These are phyloP conservation scores for Tenebrio molitor DNA, from an alignment of 1,140 invertebrate genomes.

Conservation along the genomic window DNA sequence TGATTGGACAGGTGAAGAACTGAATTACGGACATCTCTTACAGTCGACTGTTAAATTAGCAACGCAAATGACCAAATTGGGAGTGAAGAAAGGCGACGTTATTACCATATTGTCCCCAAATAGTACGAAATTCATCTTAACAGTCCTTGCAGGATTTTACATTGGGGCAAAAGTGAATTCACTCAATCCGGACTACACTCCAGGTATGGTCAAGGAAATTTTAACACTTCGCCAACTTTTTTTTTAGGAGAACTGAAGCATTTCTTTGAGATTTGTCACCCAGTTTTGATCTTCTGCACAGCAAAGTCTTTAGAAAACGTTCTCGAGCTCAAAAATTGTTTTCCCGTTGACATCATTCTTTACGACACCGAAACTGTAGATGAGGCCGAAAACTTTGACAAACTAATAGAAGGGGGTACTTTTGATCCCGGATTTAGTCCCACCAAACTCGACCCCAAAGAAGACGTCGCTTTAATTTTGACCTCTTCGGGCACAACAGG, in stretches of 20 bases:
- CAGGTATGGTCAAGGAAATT: neutral
- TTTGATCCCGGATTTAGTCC: neutral
- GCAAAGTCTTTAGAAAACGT: neutral
- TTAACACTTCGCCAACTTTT: neutral
- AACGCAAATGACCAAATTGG: too few species aligned
- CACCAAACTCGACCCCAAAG: neutral
- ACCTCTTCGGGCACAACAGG: conserved; percentile 6
- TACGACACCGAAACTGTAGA: neutral
- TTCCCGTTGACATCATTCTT: neutral
- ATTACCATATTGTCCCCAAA: conserved; percentile 7
- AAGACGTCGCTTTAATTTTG: neutral
- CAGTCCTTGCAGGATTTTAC: neutral
- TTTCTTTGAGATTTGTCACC: neutral
- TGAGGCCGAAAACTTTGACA: neutral
- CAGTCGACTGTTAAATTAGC: too few species aligned
- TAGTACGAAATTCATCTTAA: neutral
- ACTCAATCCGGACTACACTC: too few species aligned
- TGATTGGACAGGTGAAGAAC: too few species aligned
- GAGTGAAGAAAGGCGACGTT: neutral
- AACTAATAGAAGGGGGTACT: neutral
- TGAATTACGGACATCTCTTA: too few species aligned
- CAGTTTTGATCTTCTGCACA: neutral
- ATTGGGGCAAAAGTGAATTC: conserved; percentile 13
- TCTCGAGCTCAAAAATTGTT: neutral
- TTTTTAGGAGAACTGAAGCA: conserved; percentile 13